Base-by-base conservation (phyloP, 2,888 invertebrate species). In the Lasioglossum morio region DNA sequence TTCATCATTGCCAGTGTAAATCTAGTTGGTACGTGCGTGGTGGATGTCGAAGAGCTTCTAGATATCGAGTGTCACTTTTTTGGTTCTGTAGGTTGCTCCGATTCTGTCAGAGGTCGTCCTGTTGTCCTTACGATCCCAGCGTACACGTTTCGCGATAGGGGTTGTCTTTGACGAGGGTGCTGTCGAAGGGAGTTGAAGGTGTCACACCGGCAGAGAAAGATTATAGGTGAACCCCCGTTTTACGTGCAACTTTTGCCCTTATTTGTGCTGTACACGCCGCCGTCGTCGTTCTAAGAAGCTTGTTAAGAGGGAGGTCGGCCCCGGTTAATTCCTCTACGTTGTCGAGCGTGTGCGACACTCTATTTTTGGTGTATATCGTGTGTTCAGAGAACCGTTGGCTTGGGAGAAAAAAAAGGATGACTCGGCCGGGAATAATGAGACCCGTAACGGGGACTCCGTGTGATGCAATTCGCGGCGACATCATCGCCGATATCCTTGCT, bases 171-270 rank as follows among this genome's bases (percentile, higher is more conserved):
- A 63, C 16, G 27, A 63, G 30, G 34, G 37, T 37, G 57, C n/a
- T 40, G 37, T 37, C 34, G 34, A n/a, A 27, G 37, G 63, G 40
- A 30, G 23, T 72, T 72, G 30, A 72, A 30, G 30, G 27, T 72
- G 72, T 23, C 30, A 19, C 19, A 8, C 53, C 53, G 53, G 53
- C 53, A 53, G 23, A 53, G 72, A 73, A 73, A 43, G 48, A 73
- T 73, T 73, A 43, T 34, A 77, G 77, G 75, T 79, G 79, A 81
- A 75, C 57, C 46, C 66, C 46, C 63, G 14, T 78, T 72, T n/a
- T 69, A 43, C 72, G 57, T 70, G 57, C 48, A 82, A 85, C 82
- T 81, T 87, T 87, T 79, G 85, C 82, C 85, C 86, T 87, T 87
- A 82, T 72, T 82, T 66, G 40, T 82, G 57, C 40, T 77, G 46